Evolutionary conservation across 1,140 invertebrate species (phyloP), one percentile per base, ranked within the genome.

Genomic region (Caenorhabditis tropicalis): DNA sequence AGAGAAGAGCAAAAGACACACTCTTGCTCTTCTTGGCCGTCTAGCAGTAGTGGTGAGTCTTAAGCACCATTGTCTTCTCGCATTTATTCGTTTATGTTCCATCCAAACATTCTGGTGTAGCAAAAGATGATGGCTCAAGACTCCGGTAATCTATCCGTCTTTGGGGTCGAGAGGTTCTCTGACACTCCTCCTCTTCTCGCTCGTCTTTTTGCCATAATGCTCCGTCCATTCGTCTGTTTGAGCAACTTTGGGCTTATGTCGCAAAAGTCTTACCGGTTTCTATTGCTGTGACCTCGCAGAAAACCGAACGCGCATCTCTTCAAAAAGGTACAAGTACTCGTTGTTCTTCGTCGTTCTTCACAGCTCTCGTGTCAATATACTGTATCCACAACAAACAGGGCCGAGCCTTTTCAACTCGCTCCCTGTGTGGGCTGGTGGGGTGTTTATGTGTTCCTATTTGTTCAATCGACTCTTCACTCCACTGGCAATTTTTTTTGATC

Each of bases 361-460:
- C 65, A 74, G 65, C 65, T 74, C 65, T 74, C 65, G 65, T 74
- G 65, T 74, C 65, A 74, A 74, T 74, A 74, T 74, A 74, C 65
- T 74, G 65, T 74, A 74, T 74, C 65, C 65, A 74, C 65, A 74
- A 74, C 65, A 74, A 74, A 74, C 36, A 74, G 65, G 31, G 65
- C 36, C 65, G 33, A 74, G 65, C 36, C 65, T 74, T 70, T 43
- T 43, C 36, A 74, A 33, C 43, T 31, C n/a, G 0, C n/a, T 7
- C 36, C 36, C 65, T 24, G 36, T 19, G 21, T 21, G 58, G 31
- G 15, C 19, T 19, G 56, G n/a, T 7, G 31, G 65, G 36, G 65
- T 43, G 65, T 43, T 74, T 43, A 74, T 74, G 33, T 43, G 65
- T 43, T 74, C 65, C 36, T 39, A 27, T 74, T 65, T 65, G 58